Conservation (phyloP, 2,797 vertebrate genomes). For the Melopsittacus undulatus region DNA sequence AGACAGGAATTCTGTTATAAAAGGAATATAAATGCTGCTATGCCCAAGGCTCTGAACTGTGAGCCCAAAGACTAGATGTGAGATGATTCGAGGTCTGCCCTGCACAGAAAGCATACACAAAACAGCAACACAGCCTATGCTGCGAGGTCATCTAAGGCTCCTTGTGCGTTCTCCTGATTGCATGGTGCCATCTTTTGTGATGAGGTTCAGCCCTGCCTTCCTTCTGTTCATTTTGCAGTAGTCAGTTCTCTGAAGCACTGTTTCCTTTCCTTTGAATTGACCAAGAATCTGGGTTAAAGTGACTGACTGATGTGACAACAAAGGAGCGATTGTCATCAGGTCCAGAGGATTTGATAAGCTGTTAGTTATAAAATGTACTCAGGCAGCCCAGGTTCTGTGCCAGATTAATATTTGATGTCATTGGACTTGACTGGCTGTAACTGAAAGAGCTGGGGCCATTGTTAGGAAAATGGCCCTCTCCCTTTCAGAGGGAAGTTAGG, state of each 20-base stretch:
- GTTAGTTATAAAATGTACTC: slow-evolving; percentile 20
- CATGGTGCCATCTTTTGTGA: slow-evolving; percentile 8
- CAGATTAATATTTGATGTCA: slow-evolving; percentile 59
- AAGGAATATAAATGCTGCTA: neutral
- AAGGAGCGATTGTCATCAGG: slow-evolving; percentile 29
- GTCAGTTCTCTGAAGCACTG: neutral
- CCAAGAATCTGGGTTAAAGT: slow-evolving; percentile 50
- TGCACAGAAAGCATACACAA: neutral
- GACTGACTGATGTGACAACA: slow-evolving; percentile 53
- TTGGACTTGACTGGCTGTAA: slow-evolving; percentile 59
- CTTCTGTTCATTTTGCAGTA: neutral
- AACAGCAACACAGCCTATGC: neutral
- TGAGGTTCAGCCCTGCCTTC: neutral
- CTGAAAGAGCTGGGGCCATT: slow-evolving; percentile 6
- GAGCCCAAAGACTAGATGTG: neutral
- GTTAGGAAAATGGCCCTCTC: slow-evolving; percentile 42
- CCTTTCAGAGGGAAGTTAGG: neutral
- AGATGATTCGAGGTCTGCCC: neutral
- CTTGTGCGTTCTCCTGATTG: neutral
- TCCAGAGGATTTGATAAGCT: slow-evolving; percentile 47
- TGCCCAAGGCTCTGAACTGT: neutral
- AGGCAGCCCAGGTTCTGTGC: slow-evolving; percentile 38
- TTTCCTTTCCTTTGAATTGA: slow-evolving; percentile 30
- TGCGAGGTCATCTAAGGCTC: neutral
- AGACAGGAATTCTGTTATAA: neutral